Base-by-base conservation (phyloP, 1,140 invertebrate species). In the Drosophila willistoni region DNA sequence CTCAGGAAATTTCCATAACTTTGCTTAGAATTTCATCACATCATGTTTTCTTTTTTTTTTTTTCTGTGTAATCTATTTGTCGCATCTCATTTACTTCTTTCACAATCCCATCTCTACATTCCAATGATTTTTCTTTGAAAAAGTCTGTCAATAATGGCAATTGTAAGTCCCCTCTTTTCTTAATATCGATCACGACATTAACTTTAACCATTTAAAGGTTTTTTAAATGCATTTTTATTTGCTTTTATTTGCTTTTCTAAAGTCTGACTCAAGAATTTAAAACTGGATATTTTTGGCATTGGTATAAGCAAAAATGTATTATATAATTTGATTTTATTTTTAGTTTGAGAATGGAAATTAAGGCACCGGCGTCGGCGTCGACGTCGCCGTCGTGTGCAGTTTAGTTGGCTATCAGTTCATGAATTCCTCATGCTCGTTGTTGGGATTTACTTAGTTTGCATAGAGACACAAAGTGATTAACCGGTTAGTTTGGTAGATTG, bases 291-390 rank as follows among this genome's bases (percentile, higher is more conserved):
- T 1, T 39, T 12, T 13, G 36, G 36, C 4, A 12, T 13, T 39
- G 9, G 9, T 12, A 39, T 39, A 13, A 39, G 36, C 36, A 39
- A 3, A 13, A 13, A 1, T 39, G 9, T 3, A n/a, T 13, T 39
- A 39, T 39, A 13, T 5, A 10, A 10, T 36, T 36, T 36, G 0
- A 7, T 36, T 36, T 36, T 10, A 3, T 19, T 47, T 51, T 9
- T 3, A 13, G 12, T 7, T 64, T 42, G 34, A 22, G 64, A 72
- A 55, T 61, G 44, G 44, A 67, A 77, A 72, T 76, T 83, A 42
- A 72, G 83, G 80, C 76, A 47, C 4, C 7, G n/a, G n/a, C n/a
- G n/a, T n/a, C n/a, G 29, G 29, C 29, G 29, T 29, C 17, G 5
- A 7, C 29, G 29, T 29, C 6, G 29, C 6, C 29, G 44, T 39